Evolutionary conservation across 2,888 invertebrate species (phyloP), one percentile per base, ranked within the genome.

Genomic region (Mylabris sibirica): DNA sequence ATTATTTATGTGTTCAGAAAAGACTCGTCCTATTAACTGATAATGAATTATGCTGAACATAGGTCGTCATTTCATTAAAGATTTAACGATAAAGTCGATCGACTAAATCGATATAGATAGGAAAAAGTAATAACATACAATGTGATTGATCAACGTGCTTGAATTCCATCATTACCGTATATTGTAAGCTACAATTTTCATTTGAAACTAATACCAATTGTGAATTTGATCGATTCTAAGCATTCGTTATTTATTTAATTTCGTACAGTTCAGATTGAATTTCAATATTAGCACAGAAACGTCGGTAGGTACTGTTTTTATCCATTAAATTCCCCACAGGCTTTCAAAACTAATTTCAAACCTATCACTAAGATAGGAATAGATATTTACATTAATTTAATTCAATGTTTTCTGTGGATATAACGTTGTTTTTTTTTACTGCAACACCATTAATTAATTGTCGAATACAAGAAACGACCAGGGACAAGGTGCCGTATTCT

Each of bases 11-110:
- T 24, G 9, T 1, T 3, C 38, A 67, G 49, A 41, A n/a, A 30
- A 30, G 26, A 30, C 26, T 1, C 26, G 59, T 60, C 64, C 67
- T 38, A 67, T 67, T 67, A 67, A 64, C 30, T 60, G 60, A 57
- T 59, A 64, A 64, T 67, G 67, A 64, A 64, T 64, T 64, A 64
- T 64, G 60, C 49, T 44, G 64, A 64, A 60, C 59, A 64, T 60
- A 38, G 63, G 60, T 44, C 67, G 30, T 64, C 60, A 64, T 64
- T 67, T 53, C 44, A 38, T 60, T 64, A 64, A 53, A 67, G 67
- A 64, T 67, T 60, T 64, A 67, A 67, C 49, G 67, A 67, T 67
- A 63, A 57, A 60, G 63, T 59, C 63, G 34, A 30, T 5, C 12
- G 59, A 57, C 63, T 67, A 63, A 64, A 67, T 67, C 60, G 53